Evolutionary conservation across 23 tunicate genomes (phyloP), one percentile per base, ranked within the genome.

Genomic region (Styela plicata): DNA sequence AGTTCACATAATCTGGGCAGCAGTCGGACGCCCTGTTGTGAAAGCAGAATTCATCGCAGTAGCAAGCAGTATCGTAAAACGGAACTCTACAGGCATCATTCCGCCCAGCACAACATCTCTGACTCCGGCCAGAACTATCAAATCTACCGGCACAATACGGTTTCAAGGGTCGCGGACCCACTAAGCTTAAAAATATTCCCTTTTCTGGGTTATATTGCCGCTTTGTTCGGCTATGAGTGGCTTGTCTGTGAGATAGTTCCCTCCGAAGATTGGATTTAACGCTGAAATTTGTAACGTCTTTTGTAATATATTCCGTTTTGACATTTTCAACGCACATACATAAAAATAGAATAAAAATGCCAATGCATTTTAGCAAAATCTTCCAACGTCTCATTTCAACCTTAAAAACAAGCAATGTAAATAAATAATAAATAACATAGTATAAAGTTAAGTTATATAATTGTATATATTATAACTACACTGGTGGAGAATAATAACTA

Each of bases 21-120:
- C 87, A 84, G 32, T 84, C 87, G 7, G 81, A 62, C n/a, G 57
- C 44, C 22, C 33, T 31, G 53, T 62, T 63, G 31, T 81, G 61
- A 31, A 74, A 36, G 63, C 87, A 84, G 66, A 84, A 84, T 37
- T 74, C 70, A 34, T 84, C 87, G 73, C 87, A 84, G 73, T 84
- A 84, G 61, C 87, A 84, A 20, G 73, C 69, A 0, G 80, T 74
- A 31, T 75, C 87, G 79, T 53, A 63, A 30, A 62, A 74, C 26
- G 71, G 35, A 10, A 84, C 69, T 32, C 27, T 25, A 64, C 87
- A 84, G 20, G 28, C 63, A 62, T 84, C 87, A 53, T 84, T 34
- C 10, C 87, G 71, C 44, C 87, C 87, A 64, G 20, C 2, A 33
- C 87, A 84, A 1, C 87, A 84, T 5, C 70, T 81, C 73, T 26